These are phyloP conservation scores for Acrobasis suavella DNA, from an alignment of 2,888 invertebrate genomes.

Conservation along the genomic window DNA sequence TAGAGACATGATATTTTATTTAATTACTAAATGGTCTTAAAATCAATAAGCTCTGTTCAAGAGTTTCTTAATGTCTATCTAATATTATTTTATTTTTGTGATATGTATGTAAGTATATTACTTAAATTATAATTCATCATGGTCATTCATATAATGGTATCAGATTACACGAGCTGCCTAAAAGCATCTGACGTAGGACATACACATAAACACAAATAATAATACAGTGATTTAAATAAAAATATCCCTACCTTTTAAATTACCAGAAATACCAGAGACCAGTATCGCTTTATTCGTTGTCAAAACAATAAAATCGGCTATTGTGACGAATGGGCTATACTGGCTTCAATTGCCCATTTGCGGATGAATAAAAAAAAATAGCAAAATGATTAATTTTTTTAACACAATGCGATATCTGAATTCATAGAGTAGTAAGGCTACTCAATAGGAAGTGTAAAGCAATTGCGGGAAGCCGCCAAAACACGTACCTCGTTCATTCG, in stretches of 20 bases:
- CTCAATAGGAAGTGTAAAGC: constrained; percentile 57
- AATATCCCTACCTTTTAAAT: background rate
- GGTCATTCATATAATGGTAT: too few species aligned
- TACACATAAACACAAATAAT: too few species aligned
- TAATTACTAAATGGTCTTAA: too few species aligned
- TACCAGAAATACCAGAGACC: constrained; percentile 24
- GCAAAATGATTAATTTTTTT: constrained; percentile 18
- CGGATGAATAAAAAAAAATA: constrained; percentile 19
- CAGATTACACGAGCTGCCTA: too few species aligned
- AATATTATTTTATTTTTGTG: too few species aligned
- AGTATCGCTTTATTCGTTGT: constrained; percentile 41
- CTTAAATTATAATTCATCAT: too few species aligned
- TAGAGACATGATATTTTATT: too few species aligned
- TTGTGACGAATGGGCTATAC: constrained; percentile 45
- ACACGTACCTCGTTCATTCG: constrained; percentile 76
- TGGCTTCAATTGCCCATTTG: constrained; percentile 39
- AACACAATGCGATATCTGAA: constrained; percentile 24
- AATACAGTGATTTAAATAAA: background rate
- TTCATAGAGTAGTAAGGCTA: constrained; percentile 23
- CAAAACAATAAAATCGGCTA: constrained; percentile 48
- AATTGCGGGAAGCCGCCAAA: constrained; percentile 71
- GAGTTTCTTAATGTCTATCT: too few species aligned
- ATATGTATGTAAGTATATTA: too few species aligned
- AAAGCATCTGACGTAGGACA: too few species aligned
- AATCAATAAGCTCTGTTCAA: too few species aligned